Percentiles rank a stretch among this genome's conserved stretches.
These are phyloP conservation scores for Hemibates koningsi DNA, from an alignment of 2,113 vertebrate species.

Conservation along the genomic window DNA sequence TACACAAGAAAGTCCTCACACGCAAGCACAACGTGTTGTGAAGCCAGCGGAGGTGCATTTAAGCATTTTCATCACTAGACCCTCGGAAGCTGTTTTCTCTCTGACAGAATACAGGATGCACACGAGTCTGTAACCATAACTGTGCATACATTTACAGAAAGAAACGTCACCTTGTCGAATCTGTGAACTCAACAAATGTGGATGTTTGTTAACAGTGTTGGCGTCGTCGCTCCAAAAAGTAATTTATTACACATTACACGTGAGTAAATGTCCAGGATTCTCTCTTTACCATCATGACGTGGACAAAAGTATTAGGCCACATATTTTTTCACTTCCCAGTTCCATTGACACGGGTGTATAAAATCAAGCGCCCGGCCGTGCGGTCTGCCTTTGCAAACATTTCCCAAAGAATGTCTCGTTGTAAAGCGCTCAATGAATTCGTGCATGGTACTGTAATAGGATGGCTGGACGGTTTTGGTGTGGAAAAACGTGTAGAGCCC, in stretches of 20 bases:
- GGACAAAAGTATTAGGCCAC: background rate
- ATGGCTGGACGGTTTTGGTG: background rate
- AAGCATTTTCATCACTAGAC: background rate
- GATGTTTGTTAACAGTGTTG: background rate
- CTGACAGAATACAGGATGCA: background rate
- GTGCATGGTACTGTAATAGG: background rate
- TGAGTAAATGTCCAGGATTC: background rate
- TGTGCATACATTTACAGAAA: background rate
- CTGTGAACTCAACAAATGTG: background rate
- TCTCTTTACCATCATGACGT: background rate
- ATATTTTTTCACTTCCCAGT: background rate
- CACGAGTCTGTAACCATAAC: background rate
- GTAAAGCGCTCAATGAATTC: background rate
- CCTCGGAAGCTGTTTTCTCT: background rate
- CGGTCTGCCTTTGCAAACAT: background rate
- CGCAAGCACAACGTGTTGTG: fast-evolving
- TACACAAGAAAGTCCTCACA: background rate
- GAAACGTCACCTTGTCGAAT: background rate
- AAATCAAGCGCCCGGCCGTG: fast-evolving
- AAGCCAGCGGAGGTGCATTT: background rate
- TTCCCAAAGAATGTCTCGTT: background rate
- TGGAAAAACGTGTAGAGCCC: background rate
- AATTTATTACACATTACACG: background rate
- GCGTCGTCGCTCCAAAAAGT: background rate
- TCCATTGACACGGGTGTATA: background rate